Percentiles rank a stretch among this genome's conserved stretches.
These are phyloP conservation scores for Coremacera marginata DNA, from an alignment of 2,888 invertebrate genomes.

Conservation along the genomic window DNA sequence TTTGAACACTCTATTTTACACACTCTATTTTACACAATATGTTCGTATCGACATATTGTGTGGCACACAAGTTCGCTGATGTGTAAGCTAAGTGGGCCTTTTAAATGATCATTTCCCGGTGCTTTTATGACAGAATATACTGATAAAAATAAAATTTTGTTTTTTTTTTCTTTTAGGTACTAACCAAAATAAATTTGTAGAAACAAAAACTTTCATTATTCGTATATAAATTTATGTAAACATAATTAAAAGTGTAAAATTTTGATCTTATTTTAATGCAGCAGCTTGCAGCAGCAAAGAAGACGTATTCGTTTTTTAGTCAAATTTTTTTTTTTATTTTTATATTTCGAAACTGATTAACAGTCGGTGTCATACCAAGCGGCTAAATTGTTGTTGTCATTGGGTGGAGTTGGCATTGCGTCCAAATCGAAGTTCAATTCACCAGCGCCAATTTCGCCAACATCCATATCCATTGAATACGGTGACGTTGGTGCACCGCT, in stretches of 20 bases:
- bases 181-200: neutral
- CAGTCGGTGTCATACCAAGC: conserved; percentile 99
- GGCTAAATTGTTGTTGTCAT: conserved; percentile 91
- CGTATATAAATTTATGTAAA: conserved; percentile 21
- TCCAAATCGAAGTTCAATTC: conserved; percentile 84
- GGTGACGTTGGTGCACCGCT: conserved; percentile 69
- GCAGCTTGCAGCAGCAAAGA: conserved; percentile 34
- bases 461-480: conserved; percentile 92
- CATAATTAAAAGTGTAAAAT: conserved; percentile 24
- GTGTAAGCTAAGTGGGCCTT: no score
- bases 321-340: neutral
- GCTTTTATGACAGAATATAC: no score
- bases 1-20: no score
- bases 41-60: no score
- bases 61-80: no score
- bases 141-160: no score
- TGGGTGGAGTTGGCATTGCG: conserved; percentile 84
- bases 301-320: conserved; percentile 19
- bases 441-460: conserved; percentile 80
- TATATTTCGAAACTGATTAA: conserved; percentile 69
- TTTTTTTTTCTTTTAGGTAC: no score
- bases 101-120: no score
- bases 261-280: conserved; percentile 34
- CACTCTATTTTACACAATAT: no score
- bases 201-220: neutral